phyloP scores from a whole-genome alignment of 2,888 invertebrate species.

The Colletes collaris region DNA sequence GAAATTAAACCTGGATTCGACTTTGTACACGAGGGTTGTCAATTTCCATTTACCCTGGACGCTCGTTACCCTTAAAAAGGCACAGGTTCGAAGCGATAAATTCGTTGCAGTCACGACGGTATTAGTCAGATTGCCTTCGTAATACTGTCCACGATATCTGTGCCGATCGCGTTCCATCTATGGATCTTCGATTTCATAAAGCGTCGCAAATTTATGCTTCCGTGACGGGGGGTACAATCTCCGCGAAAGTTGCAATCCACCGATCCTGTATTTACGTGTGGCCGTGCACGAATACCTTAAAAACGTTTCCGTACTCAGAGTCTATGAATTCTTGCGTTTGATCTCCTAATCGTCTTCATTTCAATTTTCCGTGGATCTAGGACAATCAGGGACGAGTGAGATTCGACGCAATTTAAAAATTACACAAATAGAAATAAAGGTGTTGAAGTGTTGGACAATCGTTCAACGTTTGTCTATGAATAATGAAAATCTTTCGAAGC shows the following conservation, averaged over 20 bases:
- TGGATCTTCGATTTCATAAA: constrained; percentile 22
- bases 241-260: constrained; percentile 20
- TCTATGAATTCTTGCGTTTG: no score
- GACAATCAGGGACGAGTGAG: no score
- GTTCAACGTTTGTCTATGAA: no score
- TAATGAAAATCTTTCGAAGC: no score
- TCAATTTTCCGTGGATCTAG: no score
- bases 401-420: no score
- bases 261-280: constrained; percentile 43
- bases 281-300: neutral
- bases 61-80: neutral
- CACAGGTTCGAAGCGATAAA: no score
- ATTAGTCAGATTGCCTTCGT: neutral
- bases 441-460: no score
- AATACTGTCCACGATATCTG: constrained; percentile 13
- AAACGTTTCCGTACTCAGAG: constrained; percentile 30
- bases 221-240: constrained; percentile 44
- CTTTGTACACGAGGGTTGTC: constrained; percentile 35
- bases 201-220: constrained; percentile 31
- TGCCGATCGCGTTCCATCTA: constrained; percentile 1
- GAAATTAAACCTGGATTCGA: constrained; percentile 58
- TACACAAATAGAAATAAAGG: no score
- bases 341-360: no score
- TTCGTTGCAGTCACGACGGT: neutral
- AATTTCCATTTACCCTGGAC: constrained; percentile 34